Base-by-base conservation (phyloP, 2,113 vertebrate species). In the Cyprinodon tularosa region DNA sequence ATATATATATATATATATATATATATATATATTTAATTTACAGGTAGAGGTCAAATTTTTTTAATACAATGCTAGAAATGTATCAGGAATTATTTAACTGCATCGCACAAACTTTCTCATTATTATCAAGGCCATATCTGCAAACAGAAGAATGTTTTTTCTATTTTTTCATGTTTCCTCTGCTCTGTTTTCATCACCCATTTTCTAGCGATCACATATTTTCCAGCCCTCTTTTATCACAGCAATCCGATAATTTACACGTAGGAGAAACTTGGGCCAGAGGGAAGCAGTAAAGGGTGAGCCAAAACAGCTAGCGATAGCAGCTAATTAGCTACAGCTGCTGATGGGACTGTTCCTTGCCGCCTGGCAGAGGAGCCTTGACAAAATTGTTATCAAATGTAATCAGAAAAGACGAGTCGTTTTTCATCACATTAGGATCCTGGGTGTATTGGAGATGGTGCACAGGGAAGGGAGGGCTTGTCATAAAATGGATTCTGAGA, bases 271-370 rank as follows among this genome's bases (percentile, higher is more conserved):
- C 76, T 77, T 81, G 50, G 91, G 90, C 92, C 78, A 81, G 57
- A 80, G 86, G 87, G 86, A 92, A 86, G 82, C 81, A 62, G 84
- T 10, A 15, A 83, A 81, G 92, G 86, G 91, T 88, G 91, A 95
- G 91, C 94, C 95, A 94, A 95, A 94, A 95, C 88, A 90, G 89
- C 91, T 91, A 90, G 94, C 93, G 89, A 93, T 94, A 92, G 95
- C 89, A 83, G 94, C 95, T 95, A 96, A 95, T 94, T 93, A 93
- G 93, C 92, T 93, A 84, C 96, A 96, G 95, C 96, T 97, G 95
- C 95, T 96, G 91, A 90, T 93, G 95, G 94, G 94, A 95, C 84
- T 86, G 90, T 85, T 84, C 78, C 82, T 89, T 71, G 69, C 82
- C 59, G 80, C 83, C 89, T 93, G 93, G 93, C 91, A 91, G 92